phyloP scores from a whole-genome alignment of 2,113 vertebrate species.

The Thunnus thynnus region DNA sequence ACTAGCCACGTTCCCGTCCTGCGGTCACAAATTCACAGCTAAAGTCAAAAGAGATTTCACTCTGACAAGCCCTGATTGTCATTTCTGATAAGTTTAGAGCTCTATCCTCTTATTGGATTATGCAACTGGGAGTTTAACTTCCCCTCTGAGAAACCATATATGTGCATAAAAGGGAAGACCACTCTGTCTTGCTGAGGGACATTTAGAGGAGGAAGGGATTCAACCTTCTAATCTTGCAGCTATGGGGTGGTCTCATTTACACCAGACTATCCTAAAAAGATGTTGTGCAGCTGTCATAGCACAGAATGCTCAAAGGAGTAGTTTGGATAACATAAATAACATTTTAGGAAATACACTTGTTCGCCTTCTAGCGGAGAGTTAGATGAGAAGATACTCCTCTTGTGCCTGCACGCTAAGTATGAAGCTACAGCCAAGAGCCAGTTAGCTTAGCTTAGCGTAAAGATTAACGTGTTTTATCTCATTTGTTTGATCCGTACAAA shows the following conservation, averaged over 20 bases:
- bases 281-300: slow-evolving; percentile 35
- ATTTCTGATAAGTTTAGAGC: slow-evolving; percentile 42
- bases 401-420: not conserved
- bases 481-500: too few species aligned
- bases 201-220: slow-evolving; percentile 17
- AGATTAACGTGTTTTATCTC: too few species aligned
- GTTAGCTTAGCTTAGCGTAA: not conserved
- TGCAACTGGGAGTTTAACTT: slow-evolving; percentile 24
- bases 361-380: not conserved
- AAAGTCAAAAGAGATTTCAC: slow-evolving; percentile 40
- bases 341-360: not conserved
- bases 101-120: slow-evolving; percentile 42
- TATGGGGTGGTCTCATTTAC: slow-evolving; percentile 24
- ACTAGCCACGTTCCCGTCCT: slow-evolving; percentile 66
- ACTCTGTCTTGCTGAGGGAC: slow-evolving; percentile 6
- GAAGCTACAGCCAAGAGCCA: not conserved
- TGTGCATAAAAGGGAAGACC: slow-evolving; percentile 13
- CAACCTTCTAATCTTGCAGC: slow-evolving; percentile 5
- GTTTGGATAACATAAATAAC: not conserved
- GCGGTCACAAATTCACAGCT: slow-evolving; percentile 53
- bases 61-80: slow-evolving; percentile 41
- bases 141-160: slow-evolving; percentile 29
- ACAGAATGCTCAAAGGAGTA: not conserved
- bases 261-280: slow-evolving; percentile 15
- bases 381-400: not conserved